These are phyloP conservation scores for Heliconius hermathena DNA, from an alignment of 1,140 invertebrate species.

Conservation along the genomic window DNA sequence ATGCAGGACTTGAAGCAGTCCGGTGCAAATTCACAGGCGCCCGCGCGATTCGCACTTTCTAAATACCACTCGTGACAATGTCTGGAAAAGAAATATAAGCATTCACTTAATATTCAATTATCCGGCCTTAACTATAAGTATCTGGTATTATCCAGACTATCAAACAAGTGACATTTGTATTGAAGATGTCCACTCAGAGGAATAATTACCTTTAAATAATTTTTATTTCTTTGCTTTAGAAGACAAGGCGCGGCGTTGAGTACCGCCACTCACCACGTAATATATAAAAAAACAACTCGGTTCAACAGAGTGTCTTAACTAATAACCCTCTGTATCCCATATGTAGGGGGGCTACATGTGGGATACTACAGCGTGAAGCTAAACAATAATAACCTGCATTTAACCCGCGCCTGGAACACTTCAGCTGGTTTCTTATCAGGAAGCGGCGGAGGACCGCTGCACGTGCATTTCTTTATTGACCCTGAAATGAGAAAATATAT, in stretches of 20 bases:
- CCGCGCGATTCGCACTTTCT: constrained; percentile 90
- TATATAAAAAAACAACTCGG: too few relatives aligned
- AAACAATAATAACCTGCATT: constrained; percentile 64
- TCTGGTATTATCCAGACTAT: too few relatives aligned
- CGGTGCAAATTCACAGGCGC: constrained; percentile 94
- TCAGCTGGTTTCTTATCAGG: constrained; percentile 76
- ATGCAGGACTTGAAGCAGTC: constrained; percentile 91
- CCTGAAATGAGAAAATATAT: constrained; percentile 44
- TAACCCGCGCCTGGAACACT: constrained; percentile 66
- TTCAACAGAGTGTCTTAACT: too few relatives aligned
- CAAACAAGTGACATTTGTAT: too few relatives aligned
- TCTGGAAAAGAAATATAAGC: constrained; percentile 55
- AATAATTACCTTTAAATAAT: too few relatives aligned
- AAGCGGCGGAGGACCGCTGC: constrained; percentile 69
- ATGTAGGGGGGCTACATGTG: background rate
- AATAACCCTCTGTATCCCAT: background rate
- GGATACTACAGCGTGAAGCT: background rate
- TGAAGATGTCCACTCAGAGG: too few relatives aligned
- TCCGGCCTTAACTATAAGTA: background rate
- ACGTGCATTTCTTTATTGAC: constrained; percentile 65
- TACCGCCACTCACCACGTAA: background rate
- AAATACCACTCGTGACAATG: constrained; percentile 89
- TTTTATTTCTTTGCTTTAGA: too few relatives aligned
- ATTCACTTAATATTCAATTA: background rate
- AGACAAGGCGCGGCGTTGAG: too few relatives aligned